These are phyloP conservation scores for Lymantria monacha DNA, from an alignment of 2,888 invertebrate species.

Conservation along the genomic window DNA sequence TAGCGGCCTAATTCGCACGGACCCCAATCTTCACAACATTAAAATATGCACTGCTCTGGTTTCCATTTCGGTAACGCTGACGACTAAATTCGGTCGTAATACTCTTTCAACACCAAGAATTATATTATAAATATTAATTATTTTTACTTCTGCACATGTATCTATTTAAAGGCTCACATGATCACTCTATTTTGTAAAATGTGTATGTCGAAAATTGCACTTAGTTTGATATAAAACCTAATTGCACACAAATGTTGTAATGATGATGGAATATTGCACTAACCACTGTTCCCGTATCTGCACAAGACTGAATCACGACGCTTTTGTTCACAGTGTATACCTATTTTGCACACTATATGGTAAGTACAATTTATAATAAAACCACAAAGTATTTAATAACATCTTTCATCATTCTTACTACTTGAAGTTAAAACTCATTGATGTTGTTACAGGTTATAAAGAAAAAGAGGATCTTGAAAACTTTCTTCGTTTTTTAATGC, in stretches of 20 bases:
- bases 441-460: conserved; percentile 62
- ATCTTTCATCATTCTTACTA: not conserved
- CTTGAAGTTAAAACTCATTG: conserved; percentile 13
- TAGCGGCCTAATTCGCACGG: no score
- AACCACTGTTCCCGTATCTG: conserved; percentile 36
- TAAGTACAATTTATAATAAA: conserved; percentile 43
- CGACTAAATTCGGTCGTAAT: not conserved
- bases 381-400: conserved; percentile 23
- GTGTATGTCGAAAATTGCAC: conserved; percentile 29
- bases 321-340: conserved; percentile 38
- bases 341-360: conserved; percentile 34
- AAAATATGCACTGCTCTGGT: conserved; percentile 5
- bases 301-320: conserved; percentile 41
- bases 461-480: conserved; percentile 61
- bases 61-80: not conserved
- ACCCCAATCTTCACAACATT: not conserved
- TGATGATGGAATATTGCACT: conserved; percentile 41
- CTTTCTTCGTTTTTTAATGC: conserved; percentile 55
- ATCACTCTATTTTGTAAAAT: conserved; percentile 1
- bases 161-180: conserved; percentile 7
- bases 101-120: no score
- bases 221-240: conserved; percentile 21
- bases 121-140: no score
- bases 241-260: conserved; percentile 30
- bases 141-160: conserved; percentile 16